Percentiles rank a stretch among this genome's conserved stretches.
These are phyloP conservation scores for Lethocerus indicus DNA, from an alignment of 1,140 invertebrate genomes.

Conservation along the genomic window DNA sequence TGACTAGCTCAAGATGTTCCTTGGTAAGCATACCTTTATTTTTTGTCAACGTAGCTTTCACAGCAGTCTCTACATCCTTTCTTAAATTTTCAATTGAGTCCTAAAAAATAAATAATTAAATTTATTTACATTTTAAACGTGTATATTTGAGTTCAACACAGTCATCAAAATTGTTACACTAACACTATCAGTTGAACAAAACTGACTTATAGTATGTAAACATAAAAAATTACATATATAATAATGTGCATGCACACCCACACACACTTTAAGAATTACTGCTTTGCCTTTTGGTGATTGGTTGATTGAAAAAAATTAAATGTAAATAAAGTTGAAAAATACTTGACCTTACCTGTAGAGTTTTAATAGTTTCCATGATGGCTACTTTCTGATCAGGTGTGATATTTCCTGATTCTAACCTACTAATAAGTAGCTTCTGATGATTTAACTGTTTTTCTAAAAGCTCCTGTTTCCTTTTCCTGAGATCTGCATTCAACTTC, in stretches of 20 bases:
- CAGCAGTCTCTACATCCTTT: slow-evolving; percentile 37
- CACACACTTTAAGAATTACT: no score
- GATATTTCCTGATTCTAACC: slow-evolving; percentile 44
- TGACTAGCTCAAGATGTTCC: slow-evolving; percentile 12
- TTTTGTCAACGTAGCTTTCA: slow-evolving; percentile 9
- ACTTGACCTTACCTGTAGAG: slow-evolving; percentile 39
- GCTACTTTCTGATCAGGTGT: slow-evolving; percentile 42
- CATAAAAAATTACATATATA: no score
- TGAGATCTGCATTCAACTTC: slow-evolving; percentile 54
- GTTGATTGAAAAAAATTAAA: no score
- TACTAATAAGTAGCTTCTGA: slow-evolving; percentile 54
- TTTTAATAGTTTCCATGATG: slow-evolving; percentile 54
- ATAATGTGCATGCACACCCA: no score
- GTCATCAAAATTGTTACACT: no score
- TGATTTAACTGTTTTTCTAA: slow-evolving; percentile 61
- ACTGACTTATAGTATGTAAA: no score
- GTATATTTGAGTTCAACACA: no score
- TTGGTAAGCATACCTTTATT: slow-evolving; percentile 4
- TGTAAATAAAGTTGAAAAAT: no score
- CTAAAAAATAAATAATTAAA: no score
- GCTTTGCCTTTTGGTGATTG: no score
- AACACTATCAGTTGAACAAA: no score
- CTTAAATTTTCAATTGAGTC: slow-evolving; percentile 61
- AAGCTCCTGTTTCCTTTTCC: slow-evolving; percentile 58
- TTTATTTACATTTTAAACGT: no score